A percentile compares a stretch with the other conserved stretches of the same genome.
Conservation (phyloP, 2,113 vertebrate species). For the Lamprologus lemairii region DNA sequence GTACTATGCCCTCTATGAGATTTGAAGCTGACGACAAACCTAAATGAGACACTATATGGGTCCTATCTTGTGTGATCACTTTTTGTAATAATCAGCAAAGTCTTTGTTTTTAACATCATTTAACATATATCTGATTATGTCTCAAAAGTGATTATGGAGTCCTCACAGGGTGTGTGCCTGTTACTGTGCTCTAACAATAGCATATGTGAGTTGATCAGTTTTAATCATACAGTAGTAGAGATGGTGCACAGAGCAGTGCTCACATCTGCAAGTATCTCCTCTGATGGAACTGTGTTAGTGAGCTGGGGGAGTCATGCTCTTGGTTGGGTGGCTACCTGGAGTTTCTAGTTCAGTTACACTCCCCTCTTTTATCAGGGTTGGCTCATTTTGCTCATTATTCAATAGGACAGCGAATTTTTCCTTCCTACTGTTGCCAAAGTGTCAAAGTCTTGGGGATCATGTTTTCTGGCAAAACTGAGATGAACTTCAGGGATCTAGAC, state of each 20-base stretch:
- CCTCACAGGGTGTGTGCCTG: not conserved
- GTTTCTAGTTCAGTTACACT: not conserved
- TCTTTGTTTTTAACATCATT: not conserved
- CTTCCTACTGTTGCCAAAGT: not conserved
- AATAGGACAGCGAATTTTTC: not conserved
- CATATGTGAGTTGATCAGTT: not conserved
- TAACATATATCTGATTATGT: not conserved
- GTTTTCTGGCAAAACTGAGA: not conserved
- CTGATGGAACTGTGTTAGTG: not conserved
- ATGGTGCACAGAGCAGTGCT: not conserved
- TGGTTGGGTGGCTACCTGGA: not conserved
- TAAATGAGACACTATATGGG: not conserved
- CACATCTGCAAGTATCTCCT: not conserved
- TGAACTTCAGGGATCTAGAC: not conserved
- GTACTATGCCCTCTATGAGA: not conserved
- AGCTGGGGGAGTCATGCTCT: not conserved
- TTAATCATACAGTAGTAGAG: not conserved
- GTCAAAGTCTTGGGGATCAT: not conserved
- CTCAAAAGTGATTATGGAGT: not conserved
- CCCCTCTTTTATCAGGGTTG: not conserved
- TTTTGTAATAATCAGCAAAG: not conserved
- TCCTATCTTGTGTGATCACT: not conserved
- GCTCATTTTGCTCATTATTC: not conserved
- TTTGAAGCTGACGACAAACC: not conserved
- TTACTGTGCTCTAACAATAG: not conserved